These are phyloP conservation scores for Papilio dardanus DNA, from an alignment of 1,140 invertebrate species.

Conservation along the genomic window DNA sequence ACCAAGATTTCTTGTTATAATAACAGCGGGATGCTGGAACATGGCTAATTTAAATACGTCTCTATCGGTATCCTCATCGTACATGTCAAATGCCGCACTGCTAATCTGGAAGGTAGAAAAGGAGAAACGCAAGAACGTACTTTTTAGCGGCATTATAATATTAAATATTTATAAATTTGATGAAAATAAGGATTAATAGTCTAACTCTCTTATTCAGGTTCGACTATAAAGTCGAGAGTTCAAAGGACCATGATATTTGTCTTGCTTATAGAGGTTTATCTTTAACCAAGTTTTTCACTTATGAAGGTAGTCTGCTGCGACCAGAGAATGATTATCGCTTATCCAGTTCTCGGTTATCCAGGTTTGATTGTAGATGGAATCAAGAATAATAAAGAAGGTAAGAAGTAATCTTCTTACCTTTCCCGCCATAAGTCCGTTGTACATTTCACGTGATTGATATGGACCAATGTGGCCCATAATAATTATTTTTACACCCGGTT, in stretches of 20 bases:
- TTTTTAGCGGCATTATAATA: too few species aligned
- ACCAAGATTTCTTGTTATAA: not conserved
- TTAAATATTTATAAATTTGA: not conserved
- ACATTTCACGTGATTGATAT: not conserved
- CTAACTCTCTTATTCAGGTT: too few species aligned
- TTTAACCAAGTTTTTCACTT: too few species aligned
- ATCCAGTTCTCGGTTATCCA: not conserved
- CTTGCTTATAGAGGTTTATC: too few species aligned
- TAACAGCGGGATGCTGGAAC: not conserved
- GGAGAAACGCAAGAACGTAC: too few species aligned
- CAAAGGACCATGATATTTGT: too few species aligned
- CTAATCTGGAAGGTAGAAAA: not conserved
- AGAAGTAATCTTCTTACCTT: not conserved
- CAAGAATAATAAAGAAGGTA: not conserved
- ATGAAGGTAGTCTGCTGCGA: too few species aligned
- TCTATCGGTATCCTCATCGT: not conserved
- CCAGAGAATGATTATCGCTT: too few species aligned
- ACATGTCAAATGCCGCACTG: not conserved
- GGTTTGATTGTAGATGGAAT: not conserved
- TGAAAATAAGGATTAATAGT: too few species aligned
- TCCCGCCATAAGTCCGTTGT: not conserved
- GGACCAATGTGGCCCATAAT: not conserved
- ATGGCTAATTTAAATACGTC: not conserved
- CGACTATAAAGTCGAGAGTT: too few species aligned
- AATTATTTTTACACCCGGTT: not conserved